Evolutionary conservation across 2,888 invertebrate species (phyloP), one percentile per base, ranked within the genome.

Genomic region (Cosmia trapezina): DNA sequence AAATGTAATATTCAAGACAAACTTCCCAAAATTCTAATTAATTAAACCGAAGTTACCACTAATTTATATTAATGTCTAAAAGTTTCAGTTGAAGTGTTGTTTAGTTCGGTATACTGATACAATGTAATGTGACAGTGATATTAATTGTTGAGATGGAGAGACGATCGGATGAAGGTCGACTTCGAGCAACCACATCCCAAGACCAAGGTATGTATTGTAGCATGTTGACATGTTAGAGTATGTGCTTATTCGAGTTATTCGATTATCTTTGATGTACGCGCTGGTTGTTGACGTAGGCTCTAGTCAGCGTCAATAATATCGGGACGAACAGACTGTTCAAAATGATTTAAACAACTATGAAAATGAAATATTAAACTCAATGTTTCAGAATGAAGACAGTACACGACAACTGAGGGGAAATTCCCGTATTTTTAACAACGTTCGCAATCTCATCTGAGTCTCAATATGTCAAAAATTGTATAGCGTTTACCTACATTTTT

Each of bases 141-240:
- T 89, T 80, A 86, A 89, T 88, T 91, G 91, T 77, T 93, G 94
- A 92, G 83, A 95, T 95, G 95, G 95, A 96, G 93, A 94, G 91
- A 82, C 91, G 94, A 83, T 85, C 89, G 78, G 95, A 95, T 83
- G 95, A 95, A 69, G 89, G 91, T 78, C 92, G 93, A 91, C 86
- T 90, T 62, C 91, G 94, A 90, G 88, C 93, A 76, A 89, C 93
- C 43, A 90, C 92, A 77, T 93, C 93, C 61, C 94, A 94, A 78
- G 95, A 95, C 81, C 93, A 93, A 93, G 95, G 95, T 91, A 90
- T 86, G 89, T 89, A 66, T 63, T 64, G n/a, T n/a, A n/a, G n/a
- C n/a, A n/a, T 64, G 41, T 68, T 65, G 33, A 54, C 43, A 22
- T 53, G 37, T n/a, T 57, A 12, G 67, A 49, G 57, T 51, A 51